Evolutionary conservation across 2,797 vertebrate species (phyloP), one percentile per base, ranked within the genome.

Genomic region (Triplophysa bombifrons): DNA sequence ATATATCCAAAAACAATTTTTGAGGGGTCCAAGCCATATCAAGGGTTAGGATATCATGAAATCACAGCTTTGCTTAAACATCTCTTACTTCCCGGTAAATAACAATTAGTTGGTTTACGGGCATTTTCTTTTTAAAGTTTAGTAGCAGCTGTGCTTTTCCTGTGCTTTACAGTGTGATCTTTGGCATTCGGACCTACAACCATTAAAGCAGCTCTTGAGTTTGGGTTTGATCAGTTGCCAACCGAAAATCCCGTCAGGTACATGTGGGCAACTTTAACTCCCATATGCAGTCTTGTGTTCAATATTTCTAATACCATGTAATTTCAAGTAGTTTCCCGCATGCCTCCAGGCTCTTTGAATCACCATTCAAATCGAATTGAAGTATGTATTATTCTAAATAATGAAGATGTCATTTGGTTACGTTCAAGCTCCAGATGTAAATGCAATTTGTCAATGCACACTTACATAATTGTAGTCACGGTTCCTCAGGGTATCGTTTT

Each of bases 261-360:
- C 20, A 53, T 55, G 56, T 70, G 56, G 20, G 48, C 50, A 34
- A 56, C 20, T 34, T 9, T 14, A 51, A 41, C 41, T 9, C 41
- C 10, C 41, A 12, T 56, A 25, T 14, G 17, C 17, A n/a, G 55
- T 44, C 30, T 20, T n/a, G 60, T 53, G 27, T 78, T 71, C 81
- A 81, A 72, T 67, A 67, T 81, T 74, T 71, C 55, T n/a, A 16
- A 61, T 51, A 27, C 19, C 17, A 30, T 58, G 13, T 60, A 34
- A 77, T 74, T 65, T 63, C 58, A 48, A 27, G 25, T 44, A 12
- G 41, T 48, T 20, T 65, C 10, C 20, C 3, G 25, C 22, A 22
- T 75, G 17, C 46, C 51, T 17, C 61, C 3, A 27, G 41, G 71
- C 67, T 74, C 46, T 34, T 19, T 55, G 27, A 46, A 72, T 76